Conservation (phyloP, 2,888 invertebrate genomes). For the Heteromyza rotundicornis region DNA sequence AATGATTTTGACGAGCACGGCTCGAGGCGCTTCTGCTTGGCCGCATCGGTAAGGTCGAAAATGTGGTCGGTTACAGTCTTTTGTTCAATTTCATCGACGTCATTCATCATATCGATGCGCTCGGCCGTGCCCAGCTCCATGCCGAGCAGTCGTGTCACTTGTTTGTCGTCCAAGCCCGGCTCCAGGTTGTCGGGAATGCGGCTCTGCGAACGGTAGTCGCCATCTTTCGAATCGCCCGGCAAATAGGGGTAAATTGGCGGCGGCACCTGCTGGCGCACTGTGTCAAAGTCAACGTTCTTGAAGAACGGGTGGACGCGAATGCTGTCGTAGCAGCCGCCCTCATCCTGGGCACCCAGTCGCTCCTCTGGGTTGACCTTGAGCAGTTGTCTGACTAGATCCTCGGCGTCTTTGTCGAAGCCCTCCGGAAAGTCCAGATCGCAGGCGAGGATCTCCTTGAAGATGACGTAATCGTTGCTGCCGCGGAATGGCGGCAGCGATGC, state of each 20-base stretch:
- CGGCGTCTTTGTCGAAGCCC: conserved; percentile 85
- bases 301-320: conserved; percentile 90
- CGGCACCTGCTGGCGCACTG: conserved; percentile 76
- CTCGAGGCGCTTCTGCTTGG: conserved; percentile 71
- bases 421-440: conserved; percentile 92
- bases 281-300: conserved; percentile 80
- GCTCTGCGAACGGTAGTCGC: conserved; percentile 70
- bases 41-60: conserved; percentile 71
- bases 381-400: conserved; percentile 85
- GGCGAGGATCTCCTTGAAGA: conserved; percentile 93
- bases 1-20: too few species aligned
- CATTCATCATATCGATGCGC: conserved; percentile 8
- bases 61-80: conserved; percentile 64
- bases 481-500: conserved; percentile 92
- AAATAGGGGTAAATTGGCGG: conserved; percentile 83
- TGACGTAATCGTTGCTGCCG: conserved; percentile 90
- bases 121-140: conserved; percentile 67
- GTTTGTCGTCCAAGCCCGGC: conserved; percentile 86
- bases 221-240: conserved; percentile 69
- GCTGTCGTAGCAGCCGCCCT: conserved; percentile 73
- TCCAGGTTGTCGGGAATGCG: conserved; percentile 79
- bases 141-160: conserved; percentile 78
- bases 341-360: conserved; percentile 82
- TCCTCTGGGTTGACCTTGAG: conserved; percentile 81
- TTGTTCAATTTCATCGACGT: conserved; percentile 35